Percentiles rank a stretch among this genome's conserved stretches.
Evolutionary conservation across 1,140 invertebrate genomes (phyloP).

Genomic region (Danaus melanippus): DNA sequence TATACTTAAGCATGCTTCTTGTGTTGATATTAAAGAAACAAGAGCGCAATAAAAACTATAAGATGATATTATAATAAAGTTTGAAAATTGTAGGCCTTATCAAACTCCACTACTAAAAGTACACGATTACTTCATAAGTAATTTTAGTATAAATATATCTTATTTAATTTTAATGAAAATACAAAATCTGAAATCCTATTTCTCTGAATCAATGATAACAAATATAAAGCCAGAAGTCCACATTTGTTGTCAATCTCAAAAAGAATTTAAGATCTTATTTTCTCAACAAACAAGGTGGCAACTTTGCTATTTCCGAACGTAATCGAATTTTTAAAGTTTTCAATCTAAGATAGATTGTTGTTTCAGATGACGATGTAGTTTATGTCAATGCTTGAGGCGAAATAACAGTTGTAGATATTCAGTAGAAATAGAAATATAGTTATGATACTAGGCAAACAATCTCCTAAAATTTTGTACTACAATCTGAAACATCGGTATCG

Average conservation of each 20-base stretch:
- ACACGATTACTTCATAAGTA: too few relatives aligned
- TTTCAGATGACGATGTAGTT: slow-evolving; percentile 14
- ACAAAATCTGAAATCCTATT: too few relatives aligned
- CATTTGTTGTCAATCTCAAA: slow-evolving; percentile 18
- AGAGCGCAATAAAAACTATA: too few relatives aligned
- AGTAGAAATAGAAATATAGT: slow-evolving; percentile 9
- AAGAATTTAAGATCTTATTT: slow-evolving; percentile 16
- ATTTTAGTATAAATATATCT: too few relatives aligned
- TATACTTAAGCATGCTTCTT: slow-evolving; percentile 1
- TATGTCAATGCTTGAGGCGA: slow-evolving; percentile 4
- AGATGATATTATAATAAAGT: too few relatives aligned
- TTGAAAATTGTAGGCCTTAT: too few relatives aligned
- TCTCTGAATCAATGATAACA: slow-evolving; percentile 9
- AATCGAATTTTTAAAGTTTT: slow-evolving; percentile 15
- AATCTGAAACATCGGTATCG: too few relatives aligned
- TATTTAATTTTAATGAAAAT: too few relatives aligned
- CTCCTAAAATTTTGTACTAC: too few relatives aligned
- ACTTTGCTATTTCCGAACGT: slow-evolving; percentile 9
- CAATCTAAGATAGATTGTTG: slow-evolving; percentile 16
- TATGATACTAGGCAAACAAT: slow-evolving; percentile 16
- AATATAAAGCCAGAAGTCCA: slow-evolving; percentile 17
- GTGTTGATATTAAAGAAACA: too few relatives aligned
- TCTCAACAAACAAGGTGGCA: slow-evolving; percentile 3
- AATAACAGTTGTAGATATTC: slow-evolving; percentile 11
- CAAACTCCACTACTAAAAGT: too few relatives aligned